Evolutionary conservation across 2,888 invertebrate genomes (phyloP), one percentile per base, ranked within the genome.

Genomic region (Helicoverpa assulta): DNA sequence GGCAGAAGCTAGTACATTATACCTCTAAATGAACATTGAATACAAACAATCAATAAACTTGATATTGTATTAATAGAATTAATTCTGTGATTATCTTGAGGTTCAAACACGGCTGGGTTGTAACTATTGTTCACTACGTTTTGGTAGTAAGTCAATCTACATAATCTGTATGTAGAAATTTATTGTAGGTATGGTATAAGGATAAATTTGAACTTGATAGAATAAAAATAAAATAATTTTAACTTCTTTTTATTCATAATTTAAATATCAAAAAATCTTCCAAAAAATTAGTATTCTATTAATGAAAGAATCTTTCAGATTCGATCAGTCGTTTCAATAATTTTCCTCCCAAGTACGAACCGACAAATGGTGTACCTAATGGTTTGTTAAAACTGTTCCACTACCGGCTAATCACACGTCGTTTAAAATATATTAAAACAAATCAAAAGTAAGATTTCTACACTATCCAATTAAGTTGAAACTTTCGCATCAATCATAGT

Each of bases 81-180:
- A 63, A 63, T 62, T 76, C 40, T 50, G 8, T 18, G 55, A 64
- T 70, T 64, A 76, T 57, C 59, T 43, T 53, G 33, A 52, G 57
- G 50, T 26, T 71, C 65, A 43, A 40, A 65, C 29, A 65, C 33
- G 53, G 26, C 33, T 56, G 53, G 52, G 63, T 76, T 60, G 54
- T n/a, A 43, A 61, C 71, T 18, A 75, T 75, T 71, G 78, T 77
- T 58, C 47, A 52, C 60, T 8, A 65, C 54, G 50, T 40, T 66
- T 61, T 65, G 58, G 66, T 53, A 37, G 50, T 21, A 62, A 10
- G 78, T 66, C 21, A 54, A 8, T 7, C 29, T 14, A 21, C 14
- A n/a, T 65, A 55, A 71, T 71, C 61, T 61, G 0, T 54, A 19
- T 12, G 18, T 18, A 26, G 19, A 55, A 57, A 60, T 54, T 18